Conservation (phyloP, 1,140 invertebrate genomes). For the Adoxophyes honmai region DNA sequence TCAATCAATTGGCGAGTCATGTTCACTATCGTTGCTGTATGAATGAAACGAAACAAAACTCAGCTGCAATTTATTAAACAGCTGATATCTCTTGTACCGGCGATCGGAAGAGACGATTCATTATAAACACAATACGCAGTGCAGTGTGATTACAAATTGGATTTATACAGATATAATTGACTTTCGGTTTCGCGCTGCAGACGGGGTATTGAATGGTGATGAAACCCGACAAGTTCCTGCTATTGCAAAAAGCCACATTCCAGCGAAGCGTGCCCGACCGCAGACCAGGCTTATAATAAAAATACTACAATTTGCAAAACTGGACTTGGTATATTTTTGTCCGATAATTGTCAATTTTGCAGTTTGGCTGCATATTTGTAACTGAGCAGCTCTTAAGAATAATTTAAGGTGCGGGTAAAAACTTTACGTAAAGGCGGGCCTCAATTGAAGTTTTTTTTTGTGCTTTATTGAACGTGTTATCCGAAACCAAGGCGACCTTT, state of each 20-base stretch:
- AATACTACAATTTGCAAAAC: background rate
- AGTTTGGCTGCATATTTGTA: constrained; percentile 7
- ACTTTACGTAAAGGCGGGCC: background rate
- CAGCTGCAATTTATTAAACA: constrained; percentile 28
- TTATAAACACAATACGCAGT: constrained; percentile 6
- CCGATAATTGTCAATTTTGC: background rate
- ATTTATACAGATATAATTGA: constrained; percentile 23
- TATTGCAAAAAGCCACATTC: constrained; percentile 45
- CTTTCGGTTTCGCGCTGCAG: constrained; percentile 37
- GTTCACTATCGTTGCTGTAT: constrained; percentile 15
- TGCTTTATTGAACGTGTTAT: constrained; percentile 10
- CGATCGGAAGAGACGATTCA: background rate
- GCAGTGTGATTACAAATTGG: background rate
- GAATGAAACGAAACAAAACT: constrained; percentile 25
- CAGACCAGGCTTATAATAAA: background rate
- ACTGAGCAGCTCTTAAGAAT: background rate
- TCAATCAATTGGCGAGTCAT: constrained; percentile 26
- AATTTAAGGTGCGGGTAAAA: constrained; percentile 8
- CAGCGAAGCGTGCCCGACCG: constrained; percentile 23
- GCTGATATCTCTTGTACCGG: constrained; percentile 16
- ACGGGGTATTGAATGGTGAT: constrained; percentile 34
- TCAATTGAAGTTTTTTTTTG: background rate
- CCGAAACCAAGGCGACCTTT: background rate
- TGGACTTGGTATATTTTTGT: constrained; percentile 11
- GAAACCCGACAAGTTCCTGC: constrained; percentile 34